Evolutionary conservation across 2,113 vertebrate species (phyloP), one percentile per base, ranked within the genome.

Genomic region (Sapayoa aenigma): DNA sequence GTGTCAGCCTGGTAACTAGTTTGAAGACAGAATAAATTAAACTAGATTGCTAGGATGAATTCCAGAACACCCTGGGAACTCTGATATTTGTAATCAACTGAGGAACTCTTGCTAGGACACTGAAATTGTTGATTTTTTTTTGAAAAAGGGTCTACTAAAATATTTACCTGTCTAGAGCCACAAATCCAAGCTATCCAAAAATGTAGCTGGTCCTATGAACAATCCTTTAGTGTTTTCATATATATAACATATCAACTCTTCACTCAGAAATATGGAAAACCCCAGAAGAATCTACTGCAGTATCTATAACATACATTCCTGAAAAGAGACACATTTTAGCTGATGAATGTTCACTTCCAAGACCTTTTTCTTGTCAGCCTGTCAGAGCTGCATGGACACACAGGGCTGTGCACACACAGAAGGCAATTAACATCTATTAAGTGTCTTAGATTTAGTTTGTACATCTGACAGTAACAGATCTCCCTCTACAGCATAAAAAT

Each of bases 61-160:
- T 93, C 84, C 82, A 24, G 66, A 68, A 82, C 67, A 89, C 90
- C 79, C 94, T 86, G 90, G 52, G 93, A 96, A 71, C 83, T 37
- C 81, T 93, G 87, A 94, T 96, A 87, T 94, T 95, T 90, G 91
- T 92, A 62, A 96, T 76, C 94, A 94, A 89, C 91, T 86, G 31
- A 80, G 77, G 71, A 96, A 80, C 89, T 87, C 93, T 97, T 97
- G 95, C 95, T 96, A 97, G 93, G 96, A 96, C 69, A 97, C 95
- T 56, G 39, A 18, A 67, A 87, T 87, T 94, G 79, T 86, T 96
- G 96, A 59, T 69, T 82, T 96, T 96, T 94, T 22, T 44, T 42
- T 13, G 35, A 86, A 73, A 66, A 97, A 78, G 69, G 10, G 72
- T 78, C 69, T 87, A 72, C 73, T 95, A 59, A 92, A 93, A 86